Base-by-base conservation (phyloP, 2,797 vertebrate species). In the Eospalax fontanierii region DNA sequence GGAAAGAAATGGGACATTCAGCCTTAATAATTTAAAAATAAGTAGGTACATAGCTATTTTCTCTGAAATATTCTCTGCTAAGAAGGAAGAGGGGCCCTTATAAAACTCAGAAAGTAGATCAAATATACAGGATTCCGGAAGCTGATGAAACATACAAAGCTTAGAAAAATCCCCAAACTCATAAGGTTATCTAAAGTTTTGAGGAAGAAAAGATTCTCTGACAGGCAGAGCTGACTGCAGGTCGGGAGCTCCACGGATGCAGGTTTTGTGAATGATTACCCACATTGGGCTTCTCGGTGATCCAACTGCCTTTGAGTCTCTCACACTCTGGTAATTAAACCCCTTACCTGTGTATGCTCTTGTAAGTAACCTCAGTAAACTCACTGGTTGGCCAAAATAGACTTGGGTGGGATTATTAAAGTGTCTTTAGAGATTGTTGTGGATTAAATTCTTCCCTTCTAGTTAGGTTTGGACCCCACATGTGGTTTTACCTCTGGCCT, bases 1-100 rank as follows among this genome's bases (percentile, higher is more conserved):
- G 30, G 33, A 2, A n/a, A 50, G 2, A 68, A 24, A 16, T 46
- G 40, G 6, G 46, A 73, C n/a, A 76, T 76, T 76, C 61, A 65
- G 81, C 75, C 74, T 81, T 59, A 63, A 65, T 30, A 33, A 66
- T 74, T 43, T 95, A 54, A 82, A 95, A 80, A 83, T 92, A 83
- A 89, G 26, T 65, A 84, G 24, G 22, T 80, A 24, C 21, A n/a
- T 16, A 35, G 12, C 11, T 68, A 26, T 50, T 68, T 50, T 28
- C 33, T 63, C 30, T 11, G 63, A 66, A 66, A n/a, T 30, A 66
- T 46, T 14, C 28, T 30, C 81, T 68, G 46, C 63, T 66, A 66
- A n/a, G 38, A 66, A 68, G 40, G 40, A 68, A 84, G 46, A 50
- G 46, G 40, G 30, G 8, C 19, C 30, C 33, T 68, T 40, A 68